Conservation (phyloP, 2,888 invertebrate species). For the Leptarthrus brevirostris region DNA sequence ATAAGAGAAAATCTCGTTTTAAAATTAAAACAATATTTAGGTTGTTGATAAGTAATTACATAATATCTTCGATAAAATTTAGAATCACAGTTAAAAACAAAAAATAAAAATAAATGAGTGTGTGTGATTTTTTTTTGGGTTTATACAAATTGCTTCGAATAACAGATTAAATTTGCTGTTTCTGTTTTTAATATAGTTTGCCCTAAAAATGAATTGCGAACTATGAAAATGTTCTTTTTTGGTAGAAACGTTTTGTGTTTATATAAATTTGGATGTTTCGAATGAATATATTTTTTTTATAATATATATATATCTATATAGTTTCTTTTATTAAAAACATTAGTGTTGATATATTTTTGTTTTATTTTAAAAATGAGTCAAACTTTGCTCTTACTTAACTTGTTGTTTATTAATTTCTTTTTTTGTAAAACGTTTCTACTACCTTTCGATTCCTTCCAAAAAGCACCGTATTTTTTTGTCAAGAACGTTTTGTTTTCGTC, state of each 20-base stretch:
- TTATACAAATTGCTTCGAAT: slow-evolving; percentile 14
- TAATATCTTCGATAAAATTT: slow-evolving; percentile 48
- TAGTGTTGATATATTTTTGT: neutral
- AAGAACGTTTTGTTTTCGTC: neutral
- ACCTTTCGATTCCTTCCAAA: slow-evolving; percentile 1
- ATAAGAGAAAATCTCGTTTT: slow-evolving; percentile 45
- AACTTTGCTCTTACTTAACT: neutral
- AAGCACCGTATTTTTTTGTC: slow-evolving; percentile 21
- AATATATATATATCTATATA: neutral
- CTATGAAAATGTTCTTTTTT: neutral
- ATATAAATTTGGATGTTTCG: neutral
- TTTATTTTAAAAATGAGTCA: slow-evolving; percentile 4
- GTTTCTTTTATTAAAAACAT: slow-evolving; percentile 23
- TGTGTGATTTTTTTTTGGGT: slow-evolving; percentile 14
- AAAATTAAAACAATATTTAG: slow-evolving; percentile 44
- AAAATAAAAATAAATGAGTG: slow-evolving; percentile 17
- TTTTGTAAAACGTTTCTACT: slow-evolving; percentile 25
- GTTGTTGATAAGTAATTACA: slow-evolving; percentile 43
- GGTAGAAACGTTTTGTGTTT: slow-evolving; percentile 19
- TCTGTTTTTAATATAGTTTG: neutral
- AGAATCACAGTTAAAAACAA: slow-evolving; percentile 51
- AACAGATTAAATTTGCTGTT: no score
- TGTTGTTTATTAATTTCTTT: neutral
- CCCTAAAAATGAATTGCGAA: slow-evolving; percentile 14
- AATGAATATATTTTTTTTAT: no score